Conservation (phyloP, 2,888 invertebrate genomes). For the Pocota personata region DNA sequence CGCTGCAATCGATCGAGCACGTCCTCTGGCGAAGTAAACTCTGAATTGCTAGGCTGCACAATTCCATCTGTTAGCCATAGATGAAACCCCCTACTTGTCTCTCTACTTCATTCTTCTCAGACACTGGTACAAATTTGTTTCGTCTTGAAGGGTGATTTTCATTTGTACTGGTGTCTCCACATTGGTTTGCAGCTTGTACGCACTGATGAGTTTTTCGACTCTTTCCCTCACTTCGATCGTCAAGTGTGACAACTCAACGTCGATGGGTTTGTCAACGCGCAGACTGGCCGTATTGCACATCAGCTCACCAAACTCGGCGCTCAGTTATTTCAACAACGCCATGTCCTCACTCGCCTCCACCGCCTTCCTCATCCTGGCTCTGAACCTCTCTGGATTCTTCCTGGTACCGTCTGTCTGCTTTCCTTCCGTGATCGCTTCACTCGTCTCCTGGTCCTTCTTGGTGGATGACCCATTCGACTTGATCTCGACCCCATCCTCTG, state of each 20-base stretch:
- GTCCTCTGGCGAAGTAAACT: slow-evolving; percentile 8
- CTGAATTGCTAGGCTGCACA: neutral
- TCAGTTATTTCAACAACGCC: too few species aligned
- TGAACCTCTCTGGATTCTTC: neutral
- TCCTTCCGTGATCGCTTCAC: neutral
- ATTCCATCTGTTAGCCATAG: slow-evolving; percentile 75
- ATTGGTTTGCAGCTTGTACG: neutral
- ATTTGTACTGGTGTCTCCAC: too few species aligned
- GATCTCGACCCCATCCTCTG: neutral
- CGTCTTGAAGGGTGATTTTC: neutral
- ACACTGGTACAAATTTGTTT: too few species aligned
- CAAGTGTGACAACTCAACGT: neutral
- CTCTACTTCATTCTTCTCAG: too few species aligned
- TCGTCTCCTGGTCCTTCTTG: neutral
- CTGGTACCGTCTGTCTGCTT: neutral
- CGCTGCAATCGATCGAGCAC: slow-evolving; percentile 25
- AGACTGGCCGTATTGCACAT: neutral
- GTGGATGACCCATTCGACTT: neutral
- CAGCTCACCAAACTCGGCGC: neutral
- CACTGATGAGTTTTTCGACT: neutral
- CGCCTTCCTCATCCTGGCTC: neutral
- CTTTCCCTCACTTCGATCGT: neutral
- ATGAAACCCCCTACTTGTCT: too few species aligned
- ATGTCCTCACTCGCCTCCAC: neutral
- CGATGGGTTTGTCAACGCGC: neutral